Evolutionary conservation across 2,888 invertebrate genomes (phyloP).

Genomic region (Drosophila vallismaia): DNA sequence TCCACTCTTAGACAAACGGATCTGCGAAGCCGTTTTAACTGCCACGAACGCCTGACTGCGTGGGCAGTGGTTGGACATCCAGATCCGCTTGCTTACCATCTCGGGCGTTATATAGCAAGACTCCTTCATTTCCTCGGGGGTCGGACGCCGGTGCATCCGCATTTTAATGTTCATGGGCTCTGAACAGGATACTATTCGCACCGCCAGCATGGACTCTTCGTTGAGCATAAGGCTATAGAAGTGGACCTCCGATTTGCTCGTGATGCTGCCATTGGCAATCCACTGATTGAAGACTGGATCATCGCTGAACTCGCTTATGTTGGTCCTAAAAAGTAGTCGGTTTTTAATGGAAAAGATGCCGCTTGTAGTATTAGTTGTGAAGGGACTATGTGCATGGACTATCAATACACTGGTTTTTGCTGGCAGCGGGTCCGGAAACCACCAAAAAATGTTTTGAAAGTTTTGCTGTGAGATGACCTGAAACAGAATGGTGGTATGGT

Average conservation of each 20-base stretch:
- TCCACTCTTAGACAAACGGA: not conserved
- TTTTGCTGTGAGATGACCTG: slow-evolving; percentile 39
- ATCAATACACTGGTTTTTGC: slow-evolving; percentile 16
- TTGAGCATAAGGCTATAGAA: slow-evolving; percentile 18
- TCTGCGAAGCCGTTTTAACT: not conserved
- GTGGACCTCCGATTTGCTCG: slow-evolving; percentile 5
- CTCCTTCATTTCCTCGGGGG: not conserved
- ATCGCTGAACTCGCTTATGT: slow-evolving; percentile 1
- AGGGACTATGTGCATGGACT: slow-evolving; percentile 22
- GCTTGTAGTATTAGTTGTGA: not conserved
- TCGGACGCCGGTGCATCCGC: slow-evolving; percentile 18
- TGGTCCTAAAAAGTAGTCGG: slow-evolving; percentile 20
- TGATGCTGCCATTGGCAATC: slow-evolving; percentile 20
- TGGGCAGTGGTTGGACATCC: slow-evolving; percentile 28
- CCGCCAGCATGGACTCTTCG: slow-evolving; percentile 17
- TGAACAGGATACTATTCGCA: slow-evolving; percentile 29
- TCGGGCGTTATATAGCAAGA: slow-evolving; percentile 8
- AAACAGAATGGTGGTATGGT: slow-evolving; percentile 16
- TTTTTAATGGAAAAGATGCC: not conserved
- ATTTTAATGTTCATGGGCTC: slow-evolving; percentile 16
- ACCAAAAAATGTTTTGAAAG: slow-evolving; percentile 38
- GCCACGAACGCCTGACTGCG: slow-evolving; percentile 22
- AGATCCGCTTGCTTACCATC: slow-evolving; percentile 26
- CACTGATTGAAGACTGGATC: not conserved
- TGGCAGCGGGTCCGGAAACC: slow-evolving; percentile 44